Conservation (phyloP, 2,888 invertebrate species). For the Nemotelus nigrinus region DNA sequence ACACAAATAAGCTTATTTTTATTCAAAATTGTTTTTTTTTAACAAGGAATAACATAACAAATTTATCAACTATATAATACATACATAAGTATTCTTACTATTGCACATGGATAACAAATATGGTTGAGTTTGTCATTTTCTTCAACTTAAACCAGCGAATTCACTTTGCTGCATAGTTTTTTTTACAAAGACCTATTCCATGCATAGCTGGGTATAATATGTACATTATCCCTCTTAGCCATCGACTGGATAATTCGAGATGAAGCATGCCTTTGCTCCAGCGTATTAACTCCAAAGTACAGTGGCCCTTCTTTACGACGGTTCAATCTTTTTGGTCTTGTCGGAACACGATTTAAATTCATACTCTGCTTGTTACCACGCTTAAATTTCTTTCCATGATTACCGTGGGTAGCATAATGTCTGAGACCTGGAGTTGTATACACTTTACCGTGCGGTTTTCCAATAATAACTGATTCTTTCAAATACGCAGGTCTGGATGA, state of each 20-base stretch:
- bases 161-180: no score
- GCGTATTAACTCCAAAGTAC: constrained; percentile 50
- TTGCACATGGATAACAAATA: no score
- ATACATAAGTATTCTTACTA: no score
- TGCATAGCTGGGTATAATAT: constrained; percentile 61
- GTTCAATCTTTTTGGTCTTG: constrained; percentile 49
- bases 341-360: constrained; percentile 60
- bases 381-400: constrained; percentile 10
- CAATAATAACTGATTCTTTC: background rate
- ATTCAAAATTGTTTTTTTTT: no score
- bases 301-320: constrained; percentile 51
- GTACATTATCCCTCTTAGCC: constrained; percentile 60
- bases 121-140: background rate
- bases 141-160: background rate
- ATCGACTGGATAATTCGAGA: constrained; percentile 61
- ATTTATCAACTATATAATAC: no score
- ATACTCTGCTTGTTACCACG: constrained; percentile 53
- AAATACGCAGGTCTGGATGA: constrained; percentile 54
- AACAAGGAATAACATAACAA: no score
- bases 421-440: constrained; percentile 66
- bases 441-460: constrained; percentile 52
- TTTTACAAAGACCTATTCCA: constrained; percentile 44
- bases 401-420: constrained; percentile 60
- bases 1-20: no score
- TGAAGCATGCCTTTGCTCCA: constrained; percentile 60